Conservation (phyloP, 2,888 invertebrate species). For the Macrophya annulata region DNA sequence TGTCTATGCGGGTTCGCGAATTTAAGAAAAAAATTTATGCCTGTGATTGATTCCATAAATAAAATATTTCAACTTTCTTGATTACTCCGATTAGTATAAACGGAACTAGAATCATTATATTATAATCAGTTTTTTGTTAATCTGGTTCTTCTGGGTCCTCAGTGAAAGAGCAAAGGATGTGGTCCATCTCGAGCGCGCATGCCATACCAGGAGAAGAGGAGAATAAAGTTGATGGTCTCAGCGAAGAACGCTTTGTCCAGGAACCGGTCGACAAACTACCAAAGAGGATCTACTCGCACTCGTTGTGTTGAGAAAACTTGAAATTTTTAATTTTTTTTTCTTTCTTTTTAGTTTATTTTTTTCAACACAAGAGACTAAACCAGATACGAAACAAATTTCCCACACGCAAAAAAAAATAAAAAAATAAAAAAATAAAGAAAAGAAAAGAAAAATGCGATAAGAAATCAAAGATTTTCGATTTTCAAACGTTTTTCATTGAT, state of each 20-base stretch:
- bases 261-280: slow-evolving; percentile 52
- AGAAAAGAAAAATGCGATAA: not conserved
- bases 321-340: not conserved
- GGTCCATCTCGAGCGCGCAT: slow-evolving; percentile 40
- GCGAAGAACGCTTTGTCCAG: slow-evolving; percentile 48
- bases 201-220: not conserved
- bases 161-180: slow-evolving; percentile 27
- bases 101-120: not conserved
- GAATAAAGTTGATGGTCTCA: slow-evolving; percentile 42
- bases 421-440: no score
- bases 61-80: not conserved
- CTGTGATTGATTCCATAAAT: slow-evolving; percentile 1
- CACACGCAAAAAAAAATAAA: not conserved
- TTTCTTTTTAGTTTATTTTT: not conserved
- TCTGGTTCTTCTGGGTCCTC: not conserved
- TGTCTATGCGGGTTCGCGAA: slow-evolving; percentile 9
- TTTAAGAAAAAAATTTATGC: not conserved
- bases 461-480: not conserved
- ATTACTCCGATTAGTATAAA: not conserved
- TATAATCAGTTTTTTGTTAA: slow-evolving; percentile 15
- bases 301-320: slow-evolving; percentile 22
- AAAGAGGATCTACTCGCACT: not conserved
- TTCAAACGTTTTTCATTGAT: no score
- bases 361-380: not conserved
- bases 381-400: not conserved